Percentiles rank a stretch among this genome's conserved stretches.
Conservation (phyloP, 2,113 vertebrate genomes). For the Elgaria multicarinata region DNA sequence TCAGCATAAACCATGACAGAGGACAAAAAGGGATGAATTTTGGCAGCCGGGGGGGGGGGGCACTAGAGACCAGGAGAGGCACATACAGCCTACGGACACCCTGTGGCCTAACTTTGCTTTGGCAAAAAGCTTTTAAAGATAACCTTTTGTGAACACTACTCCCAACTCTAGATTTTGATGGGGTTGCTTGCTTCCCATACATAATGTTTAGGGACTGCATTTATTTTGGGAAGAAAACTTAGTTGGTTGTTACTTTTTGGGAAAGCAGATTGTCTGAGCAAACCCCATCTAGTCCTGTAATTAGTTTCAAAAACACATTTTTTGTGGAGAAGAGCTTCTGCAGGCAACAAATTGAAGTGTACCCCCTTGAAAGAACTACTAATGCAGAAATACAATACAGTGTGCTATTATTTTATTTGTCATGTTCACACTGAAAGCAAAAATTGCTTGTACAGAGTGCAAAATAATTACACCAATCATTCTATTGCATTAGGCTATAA, state of each 20-base stretch:
- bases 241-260: background rate
- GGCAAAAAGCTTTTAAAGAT: background rate
- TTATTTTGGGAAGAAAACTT: background rate
- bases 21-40: no score
- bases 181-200: background rate
- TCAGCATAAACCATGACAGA: no score
- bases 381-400: background rate
- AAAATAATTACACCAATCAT: background rate
- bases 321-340: no score
- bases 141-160: background rate
- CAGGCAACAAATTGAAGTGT: no score
- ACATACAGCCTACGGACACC: no score
- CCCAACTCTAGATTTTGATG: background rate
- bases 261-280: background rate
- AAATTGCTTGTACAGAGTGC: background rate
- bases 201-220: background rate
- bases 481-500: background rate
- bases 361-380: no score
- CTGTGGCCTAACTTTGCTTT: no score
- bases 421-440: background rate
- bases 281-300: background rate
- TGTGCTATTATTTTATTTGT: background rate
- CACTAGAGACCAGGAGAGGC: no score
- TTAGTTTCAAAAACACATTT: background rate
- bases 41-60: no score